Evolutionary conservation across 2,797 vertebrate genomes (phyloP), one percentile per base, ranked within the genome.

Genomic region (Chelonia mydas): DNA sequence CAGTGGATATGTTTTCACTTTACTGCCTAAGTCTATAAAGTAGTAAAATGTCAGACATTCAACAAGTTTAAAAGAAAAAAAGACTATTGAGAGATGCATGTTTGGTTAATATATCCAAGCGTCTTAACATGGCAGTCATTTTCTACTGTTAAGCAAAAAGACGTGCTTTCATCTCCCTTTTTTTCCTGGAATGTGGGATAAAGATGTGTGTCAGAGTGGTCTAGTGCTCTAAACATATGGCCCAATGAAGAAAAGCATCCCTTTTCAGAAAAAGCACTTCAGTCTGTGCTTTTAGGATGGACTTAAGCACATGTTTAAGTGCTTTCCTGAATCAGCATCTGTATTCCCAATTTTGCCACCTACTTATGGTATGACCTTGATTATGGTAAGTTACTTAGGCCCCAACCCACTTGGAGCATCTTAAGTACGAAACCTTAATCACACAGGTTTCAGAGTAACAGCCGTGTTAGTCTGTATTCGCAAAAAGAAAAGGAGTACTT

Each of bases 51-150:
- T 84, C 88, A 89, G 12, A 50, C 3, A 12, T 33, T 19, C 33
- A 41, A 83, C 28, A 50, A 83, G 25, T 86, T 4, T n/a, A 65
- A 65, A 65, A 33, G 27, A 21, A 27, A 81, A 81, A 74, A n/a
- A 50, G 12, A 4, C 0, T 41, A 5, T 3, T 15, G 2, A 76
- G 12, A 47, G 80, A 54, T 21, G 0, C 8, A 4, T 33, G 2
- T 6, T 74, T 19, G 50, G 1, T 1, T 53, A 51, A 1, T 41
- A 25, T 91, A 86, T 89, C 10, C 59, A 17, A 19, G 8, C 5
- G 33, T 65, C 33, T 17, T 65, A n/a, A 59, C 61, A n/a, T n/a
- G 61, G 61, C 33, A 65, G 7, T 65, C 7, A 19, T 65, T 65
- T 65, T 65, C 33, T 65, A 65, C 61, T n/a, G n/a, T 33, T 61